Percentiles rank a stretch among this genome's conserved stretches.
Conservation (phyloP, 30 jellyfish, hydroid and myxozoan genomes). For the Turritopsis rubra region DNA sequence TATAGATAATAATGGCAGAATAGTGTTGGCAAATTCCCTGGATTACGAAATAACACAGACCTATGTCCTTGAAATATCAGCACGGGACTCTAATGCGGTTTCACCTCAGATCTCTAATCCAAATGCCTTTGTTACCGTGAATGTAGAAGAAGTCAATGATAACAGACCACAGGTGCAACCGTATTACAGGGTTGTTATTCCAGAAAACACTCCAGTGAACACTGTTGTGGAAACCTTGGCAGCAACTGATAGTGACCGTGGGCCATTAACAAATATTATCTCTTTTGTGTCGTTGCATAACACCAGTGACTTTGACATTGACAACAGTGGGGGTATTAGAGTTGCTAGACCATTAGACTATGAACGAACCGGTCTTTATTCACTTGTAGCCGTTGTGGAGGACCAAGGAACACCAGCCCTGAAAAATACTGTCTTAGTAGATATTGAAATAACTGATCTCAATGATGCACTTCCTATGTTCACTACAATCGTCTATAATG, state of each 20-base stretch:
- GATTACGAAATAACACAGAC: slow-evolving; percentile 45
- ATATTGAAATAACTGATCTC: slow-evolving; percentile 46
- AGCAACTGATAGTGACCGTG: slow-evolving; percentile 70
- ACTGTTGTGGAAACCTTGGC: slow-evolving; percentile 31
- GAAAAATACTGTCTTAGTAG: slow-evolving; percentile 39
- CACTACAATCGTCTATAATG: slow-evolving; percentile 28
- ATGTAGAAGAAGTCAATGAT: slow-evolving; percentile 55
- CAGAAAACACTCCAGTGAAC: slow-evolving; percentile 65
- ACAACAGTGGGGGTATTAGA: slow-evolving; percentile 19
- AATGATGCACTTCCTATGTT: slow-evolving; percentile 68
- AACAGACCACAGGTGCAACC: slow-evolving; percentile 54
- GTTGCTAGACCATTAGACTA: slow-evolving; percentile 31
- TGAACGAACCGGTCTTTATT: slow-evolving; percentile 43
- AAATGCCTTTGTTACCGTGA: slow-evolving; percentile 41
- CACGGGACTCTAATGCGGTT: slow-evolving; percentile 57
- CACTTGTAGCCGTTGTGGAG: slow-evolving; percentile 68
- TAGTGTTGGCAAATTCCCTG: slow-evolving; percentile 37
- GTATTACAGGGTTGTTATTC: slow-evolving; percentile 24
- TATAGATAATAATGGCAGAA: slow-evolving; percentile 56
- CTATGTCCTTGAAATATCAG: slow-evolving; percentile 46
- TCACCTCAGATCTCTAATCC: slow-evolving; percentile 30
- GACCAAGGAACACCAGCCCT: slow-evolving; percentile 74
- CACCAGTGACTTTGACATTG: slow-evolving; percentile 50
- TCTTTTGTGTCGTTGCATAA: slow-evolving; percentile 24
- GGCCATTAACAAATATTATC: background rate